A percentile compares a stretch with the other conserved stretches of the same genome.
phyloP scores from a whole-genome alignment of 2,797 vertebrate genomes.

The Poecilia velifera region DNA sequence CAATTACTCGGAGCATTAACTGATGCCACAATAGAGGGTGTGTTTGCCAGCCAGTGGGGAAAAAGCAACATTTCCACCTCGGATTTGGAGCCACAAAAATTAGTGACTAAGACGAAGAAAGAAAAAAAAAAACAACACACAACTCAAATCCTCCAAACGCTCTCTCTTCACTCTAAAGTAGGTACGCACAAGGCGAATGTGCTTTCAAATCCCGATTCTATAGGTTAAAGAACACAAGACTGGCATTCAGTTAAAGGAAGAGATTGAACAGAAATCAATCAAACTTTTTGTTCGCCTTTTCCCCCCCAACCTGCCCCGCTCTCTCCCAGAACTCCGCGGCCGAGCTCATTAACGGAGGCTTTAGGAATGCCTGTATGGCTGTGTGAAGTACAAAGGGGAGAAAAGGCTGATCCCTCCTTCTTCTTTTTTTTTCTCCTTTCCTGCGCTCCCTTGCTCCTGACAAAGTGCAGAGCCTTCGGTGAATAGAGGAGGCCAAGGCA shows the following conservation, averaged over 20 bases:
- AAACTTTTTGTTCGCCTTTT: constrained; percentile 65
- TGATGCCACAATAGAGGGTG: constrained; percentile 25
- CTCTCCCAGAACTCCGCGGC: constrained; percentile 49
- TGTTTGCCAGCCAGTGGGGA: constrained; percentile 24
- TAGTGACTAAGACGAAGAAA: constrained; percentile 15
- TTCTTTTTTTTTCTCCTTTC: constrained; percentile 10
- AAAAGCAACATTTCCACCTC: constrained; percentile 14
- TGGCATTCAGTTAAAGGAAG: constrained; percentile 59
- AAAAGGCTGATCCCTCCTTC: constrained; percentile 70
- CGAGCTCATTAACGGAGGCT: constrained; percentile 73
- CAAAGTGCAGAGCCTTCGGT: constrained; percentile 69
- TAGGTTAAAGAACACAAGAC: constrained; percentile 41
- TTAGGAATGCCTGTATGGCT: constrained; percentile 71
- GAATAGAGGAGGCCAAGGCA: constrained; percentile 71
- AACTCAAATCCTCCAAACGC: constrained; percentile 29
- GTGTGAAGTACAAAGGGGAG: constrained; percentile 71
- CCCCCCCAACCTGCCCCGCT: constrained; percentile 62
- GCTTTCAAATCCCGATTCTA: constrained; percentile 46
- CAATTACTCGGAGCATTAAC: constrained; percentile 67
- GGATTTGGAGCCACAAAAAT: constrained; percentile 28
- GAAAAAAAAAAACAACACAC: constrained; percentile 26
- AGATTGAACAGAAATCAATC: constrained; percentile 70
- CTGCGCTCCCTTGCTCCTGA: constrained; percentile 65
- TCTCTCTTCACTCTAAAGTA: constrained; percentile 29
- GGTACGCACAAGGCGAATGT: constrained; percentile 31